A percentile compares a stretch with the other conserved stretches of the same genome.
Conservation (phyloP, 2,888 invertebrate genomes). For the Sarcophaga rosellei region DNA sequence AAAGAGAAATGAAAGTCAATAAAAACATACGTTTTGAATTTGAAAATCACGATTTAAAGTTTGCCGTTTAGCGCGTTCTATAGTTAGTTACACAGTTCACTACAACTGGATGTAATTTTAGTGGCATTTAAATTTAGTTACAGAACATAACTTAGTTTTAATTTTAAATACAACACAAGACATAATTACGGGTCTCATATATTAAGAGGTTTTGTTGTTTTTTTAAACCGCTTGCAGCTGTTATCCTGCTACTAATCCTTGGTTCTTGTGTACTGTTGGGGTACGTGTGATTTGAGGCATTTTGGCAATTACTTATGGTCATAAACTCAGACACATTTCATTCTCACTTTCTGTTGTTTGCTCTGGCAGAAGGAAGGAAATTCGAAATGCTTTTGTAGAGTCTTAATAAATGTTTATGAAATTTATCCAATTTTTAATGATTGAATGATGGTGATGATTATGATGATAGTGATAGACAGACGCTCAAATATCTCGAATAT, state of each 20-base stretch:
- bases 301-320: constrained; percentile 63
- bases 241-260: constrained; percentile 60
- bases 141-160: constrained; percentile 59
- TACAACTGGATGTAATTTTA: not conserved
- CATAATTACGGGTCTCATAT: not conserved
- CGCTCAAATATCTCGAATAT: not conserved
- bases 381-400: too few species aligned
- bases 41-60: too few species aligned
- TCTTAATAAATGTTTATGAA: constrained; percentile 60
- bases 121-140: constrained; percentile 59
- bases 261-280: constrained; percentile 23
- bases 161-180: not conserved
- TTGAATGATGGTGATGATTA: constrained; percentile 13
- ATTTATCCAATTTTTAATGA: constrained; percentile 56
- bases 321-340: constrained; percentile 59
- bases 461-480: not conserved
- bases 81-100: not conserved
- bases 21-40: too few species aligned
- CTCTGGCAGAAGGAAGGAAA: constrained; percentile 25
- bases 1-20: too few species aligned
- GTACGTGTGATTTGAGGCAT: constrained; percentile 30
- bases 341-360: constrained; percentile 43
- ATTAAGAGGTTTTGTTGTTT: constrained; percentile 15
- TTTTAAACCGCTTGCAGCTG: constrained; percentile 55
- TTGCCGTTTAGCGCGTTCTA: not conserved